Conservation (phyloP, 2,888 invertebrate species). For the Tetrapedia diversipes region DNA sequence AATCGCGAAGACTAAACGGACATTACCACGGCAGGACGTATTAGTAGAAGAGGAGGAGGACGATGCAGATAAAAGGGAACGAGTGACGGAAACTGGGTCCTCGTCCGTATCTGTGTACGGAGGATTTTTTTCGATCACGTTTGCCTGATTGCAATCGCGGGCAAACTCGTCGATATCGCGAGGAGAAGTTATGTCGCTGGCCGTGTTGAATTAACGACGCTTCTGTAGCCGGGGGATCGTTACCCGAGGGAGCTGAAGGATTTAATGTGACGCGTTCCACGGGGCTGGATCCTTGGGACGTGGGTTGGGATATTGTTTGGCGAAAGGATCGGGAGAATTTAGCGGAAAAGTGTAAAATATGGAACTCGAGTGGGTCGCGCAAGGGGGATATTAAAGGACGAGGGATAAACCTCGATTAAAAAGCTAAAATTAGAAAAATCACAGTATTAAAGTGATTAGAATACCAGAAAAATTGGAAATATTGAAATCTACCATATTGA, state of each 20-base stretch:
- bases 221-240: constrained; percentile 49
- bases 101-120: constrained; percentile 41
- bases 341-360: neutral
- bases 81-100: constrained; percentile 50
- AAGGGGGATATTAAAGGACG: neutral
- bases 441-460: no score
- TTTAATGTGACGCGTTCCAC: constrained; percentile 2
- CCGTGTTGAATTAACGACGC: constrained; percentile 63
- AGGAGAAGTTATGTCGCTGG: constrained; percentile 65
- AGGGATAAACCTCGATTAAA: neutral
- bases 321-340: neutral
- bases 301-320: neutral
- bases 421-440: no score
- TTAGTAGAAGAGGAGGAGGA: constrained; percentile 45
- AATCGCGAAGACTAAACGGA: no score
- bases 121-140: constrained; percentile 69
- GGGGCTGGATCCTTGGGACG: neutral
- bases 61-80: constrained; percentile 35
- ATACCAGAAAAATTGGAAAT: no score
- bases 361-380: no score
- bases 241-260: constrained; percentile 1
- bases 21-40: no score
- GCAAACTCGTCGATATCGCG: constrained; percentile 69
- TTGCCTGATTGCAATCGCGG: constrained; percentile 70
- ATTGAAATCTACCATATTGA: no score